Base-by-base conservation (phyloP, 2,797 vertebrate genomes). In the Moxostoma hubbsi region DNA sequence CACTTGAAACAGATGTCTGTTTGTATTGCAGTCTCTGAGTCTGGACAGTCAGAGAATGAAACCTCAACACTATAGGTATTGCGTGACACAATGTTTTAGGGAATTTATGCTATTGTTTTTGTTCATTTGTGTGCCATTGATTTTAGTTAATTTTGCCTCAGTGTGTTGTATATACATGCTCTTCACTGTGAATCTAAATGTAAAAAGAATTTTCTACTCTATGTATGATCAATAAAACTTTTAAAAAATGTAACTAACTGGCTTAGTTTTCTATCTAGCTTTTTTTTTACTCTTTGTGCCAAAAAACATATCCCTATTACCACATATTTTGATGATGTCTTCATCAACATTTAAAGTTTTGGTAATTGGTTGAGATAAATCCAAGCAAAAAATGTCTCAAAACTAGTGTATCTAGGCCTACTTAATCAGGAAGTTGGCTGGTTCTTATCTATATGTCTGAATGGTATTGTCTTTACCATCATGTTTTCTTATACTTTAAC, bases 151-250 rank as follows among this genome's bases (percentile, higher is more conserved):
- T 81, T 82, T 45, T 65, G 77, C 12, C 79, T 90, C 89, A 83
- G 83, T 88, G 86, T 58, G 86, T 73, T 91, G 88, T 94, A 93
- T 90, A 94, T 92, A 94, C 87, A 83, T 87, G 64, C 84, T 83
- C 82, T 82, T 77, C 61, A 68, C 72, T 89, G 80, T 83, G 85
- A 88, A 86, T 88, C 61, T 50, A 87, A 90, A 86, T 90, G 80
- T 86, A 82, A 62, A 81, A 63, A 73, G 69, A 78, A 13, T 16
- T 53, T 74, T 83, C 88, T 91, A 86, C 71, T 87, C 86, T 49
- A 18, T 88, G 87, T 88, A 87, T 87, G 88, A 89, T 88, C 88
- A 87, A 92, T 90, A 87, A 93, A 93, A 85, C 88, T 46, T 72
- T 69, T 80, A 73, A 79, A 82, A 82, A 24, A 24, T 24, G 24